Conservation (phyloP, 2,797 vertebrate genomes). For the Tragopan temminckii region DNA sequence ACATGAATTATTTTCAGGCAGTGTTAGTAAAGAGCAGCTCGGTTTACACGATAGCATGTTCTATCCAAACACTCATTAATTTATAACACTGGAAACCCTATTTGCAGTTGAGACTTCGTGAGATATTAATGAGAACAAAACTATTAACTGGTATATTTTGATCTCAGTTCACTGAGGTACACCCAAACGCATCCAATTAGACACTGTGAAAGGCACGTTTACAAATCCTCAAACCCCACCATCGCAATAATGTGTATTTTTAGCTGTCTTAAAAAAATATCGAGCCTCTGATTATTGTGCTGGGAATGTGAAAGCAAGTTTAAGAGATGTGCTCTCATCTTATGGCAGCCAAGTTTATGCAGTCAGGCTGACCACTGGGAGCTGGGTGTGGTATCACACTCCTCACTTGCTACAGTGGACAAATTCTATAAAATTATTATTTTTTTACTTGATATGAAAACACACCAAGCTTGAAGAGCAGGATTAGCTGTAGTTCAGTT, state of each 20-base stretch:
- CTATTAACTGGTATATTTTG: neutral
- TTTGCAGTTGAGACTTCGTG: neutral
- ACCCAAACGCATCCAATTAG: neutral
- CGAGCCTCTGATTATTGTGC: neutral
- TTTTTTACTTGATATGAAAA: neutral
- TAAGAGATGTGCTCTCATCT: neutral
- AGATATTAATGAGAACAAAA: neutral
- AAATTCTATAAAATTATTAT: neutral
- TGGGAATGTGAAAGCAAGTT: neutral
- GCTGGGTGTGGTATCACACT: neutral
- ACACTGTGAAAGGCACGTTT: neutral
- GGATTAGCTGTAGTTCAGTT: neutral
- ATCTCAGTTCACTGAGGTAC: neutral
- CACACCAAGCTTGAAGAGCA: neutral
- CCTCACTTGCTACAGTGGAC: neutral
- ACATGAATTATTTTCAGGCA: neutral
- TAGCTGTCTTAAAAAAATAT: neutral
- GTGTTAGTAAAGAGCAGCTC: conserved; percentile 34
- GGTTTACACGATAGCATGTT: neutral
- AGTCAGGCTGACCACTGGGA: neutral
- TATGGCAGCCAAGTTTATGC: neutral
- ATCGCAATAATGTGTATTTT: neutral
- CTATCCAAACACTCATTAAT: neutral
- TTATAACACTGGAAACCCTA: neutral
- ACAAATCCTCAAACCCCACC: neutral